Evolutionary conservation across 2,888 invertebrate genomes (phyloP), one percentile per base, ranked within the genome.

Genomic region (Leucania comma): DNA sequence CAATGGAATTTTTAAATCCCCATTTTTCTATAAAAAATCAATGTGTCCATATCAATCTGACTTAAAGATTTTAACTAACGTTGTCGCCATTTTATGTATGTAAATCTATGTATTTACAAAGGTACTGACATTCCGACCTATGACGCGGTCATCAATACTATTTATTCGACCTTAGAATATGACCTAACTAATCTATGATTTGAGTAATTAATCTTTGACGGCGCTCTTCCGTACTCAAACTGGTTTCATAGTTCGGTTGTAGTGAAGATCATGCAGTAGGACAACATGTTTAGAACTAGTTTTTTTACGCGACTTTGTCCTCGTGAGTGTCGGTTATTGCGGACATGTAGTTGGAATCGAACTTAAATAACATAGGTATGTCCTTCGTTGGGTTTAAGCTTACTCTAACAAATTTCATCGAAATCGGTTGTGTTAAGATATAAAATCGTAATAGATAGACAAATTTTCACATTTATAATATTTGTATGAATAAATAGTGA

Each of bases 151-250:
- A 84, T 88, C 81, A 79, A 54, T 63, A 68, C 26, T 53, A 70
- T 69, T 42, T 66, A 77, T 71, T 61, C 78, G 83, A 86, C 80
- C 81, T 82, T 54, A 68, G 61, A 53, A n/a, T 63, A 60, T 59
- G 69, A 69, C 68, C 70, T 78, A 81, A 85, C 80, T 90, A 88
- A 85, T 93, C 91, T 90, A 81, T 88, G 89, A 79, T 82, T 70
- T 48, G 66, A 81, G 89, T 91, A 92, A 93, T 93, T 93, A 93
- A 93, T 93, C 90, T 90, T 77, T 65, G 66, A 14, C 22, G 62
- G 53, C 29, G 79, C 85, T 91, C 93, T 93, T 93, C 93, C 93
- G 92, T 83, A 86, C 87, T 89, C 66, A 77, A 90, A 92, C 92
- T 79, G 88, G 93, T 91, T 91, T 83, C 50, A 32, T 29, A n/a